Percentiles rank a stretch among this genome's conserved stretches.
phyloP scores from a whole-genome alignment of 1,140 invertebrate species.

The Drosophila trapezifrons region DNA sequence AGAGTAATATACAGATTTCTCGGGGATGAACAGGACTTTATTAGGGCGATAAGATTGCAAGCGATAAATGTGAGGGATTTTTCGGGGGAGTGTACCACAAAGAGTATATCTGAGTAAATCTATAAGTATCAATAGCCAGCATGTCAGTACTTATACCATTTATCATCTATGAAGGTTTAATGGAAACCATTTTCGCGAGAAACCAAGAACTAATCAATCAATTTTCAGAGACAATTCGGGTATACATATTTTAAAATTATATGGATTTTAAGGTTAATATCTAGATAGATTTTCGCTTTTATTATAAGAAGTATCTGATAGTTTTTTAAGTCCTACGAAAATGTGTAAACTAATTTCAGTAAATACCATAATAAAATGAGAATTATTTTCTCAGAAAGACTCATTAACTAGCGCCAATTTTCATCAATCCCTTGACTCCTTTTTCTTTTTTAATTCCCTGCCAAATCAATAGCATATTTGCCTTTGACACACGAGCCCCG shows the following conservation, averaged over 20 bases:
- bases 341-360: background rate
- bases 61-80: constrained; percentile 19
- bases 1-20: constrained; percentile 16
- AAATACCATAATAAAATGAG: too few relatives aligned
- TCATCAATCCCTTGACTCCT: constrained; percentile 6
- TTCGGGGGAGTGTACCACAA: background rate
- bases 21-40: constrained; percentile 40
- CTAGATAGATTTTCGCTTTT: too few relatives aligned
- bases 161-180: constrained; percentile 25
- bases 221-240: background rate
- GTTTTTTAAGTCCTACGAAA: too few relatives aligned
- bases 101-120: constrained; percentile 1
- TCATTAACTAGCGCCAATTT: constrained; percentile 11
- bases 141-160: constrained; percentile 6
- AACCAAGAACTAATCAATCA: constrained; percentile 18
- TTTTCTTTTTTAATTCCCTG: constrained; percentile 16
- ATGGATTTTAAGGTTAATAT: background rate
- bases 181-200: constrained; percentile 1
- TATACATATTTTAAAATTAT: background rate
- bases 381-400: background rate
- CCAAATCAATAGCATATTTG: constrained; percentile 46
- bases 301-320: too few relatives aligned
- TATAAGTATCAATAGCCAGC: constrained; percentile 33
- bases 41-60: constrained; percentile 24
- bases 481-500: constrained; percentile 27